Evolutionary conservation across 92 coral and sea anemone genomes (phyloP), one percentile per base, ranked within the genome.

Genomic region (Muricea muricata): DNA sequence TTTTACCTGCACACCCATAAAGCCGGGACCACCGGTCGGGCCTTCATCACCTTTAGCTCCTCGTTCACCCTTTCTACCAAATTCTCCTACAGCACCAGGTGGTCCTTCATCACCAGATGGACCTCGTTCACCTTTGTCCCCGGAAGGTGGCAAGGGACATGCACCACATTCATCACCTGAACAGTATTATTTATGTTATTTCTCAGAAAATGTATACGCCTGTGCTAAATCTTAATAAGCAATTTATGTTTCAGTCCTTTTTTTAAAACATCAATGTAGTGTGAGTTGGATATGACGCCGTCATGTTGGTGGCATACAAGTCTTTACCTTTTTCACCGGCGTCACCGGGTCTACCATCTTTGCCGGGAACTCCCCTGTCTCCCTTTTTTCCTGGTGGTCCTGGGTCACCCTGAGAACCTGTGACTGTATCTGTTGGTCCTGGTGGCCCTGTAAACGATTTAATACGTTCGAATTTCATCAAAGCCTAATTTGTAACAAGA

Each of bases 11-110:
- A 69, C 73, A 29, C 92, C 92, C 40, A 85, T 80, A 45, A 54
- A 52, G n/a, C 93, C 90, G 40, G 90, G 78, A 6, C 77, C 73
- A 10, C 90, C 90, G 77, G 84, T 81, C 17, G 28, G 84, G 55
- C 97, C 97, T 57, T 58, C 69, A 6, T 34, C 48, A 20, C 97
- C 97, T 48, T 8, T 39, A 1, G 34, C 39, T 47, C 97, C 97
- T 55, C 73, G 79, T 6, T 30, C 30, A 14, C 94, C 97, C 52
- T 84, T 78, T 13, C 21, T 31, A 17, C 97, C 97, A 65, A 77
- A 81, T 14, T 70, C 82, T 8, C 98, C 94, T 17, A 29, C 35
- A 0, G 89, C 89, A 40, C 94, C 92, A 30, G 34, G 30, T 57
- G 20, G 18, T 5, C 98, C 98, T 0, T 17, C 28, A 40, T 74